phyloP scores from a whole-genome alignment of 2,113 vertebrate genomes.

The Bujurquina vittata region DNA sequence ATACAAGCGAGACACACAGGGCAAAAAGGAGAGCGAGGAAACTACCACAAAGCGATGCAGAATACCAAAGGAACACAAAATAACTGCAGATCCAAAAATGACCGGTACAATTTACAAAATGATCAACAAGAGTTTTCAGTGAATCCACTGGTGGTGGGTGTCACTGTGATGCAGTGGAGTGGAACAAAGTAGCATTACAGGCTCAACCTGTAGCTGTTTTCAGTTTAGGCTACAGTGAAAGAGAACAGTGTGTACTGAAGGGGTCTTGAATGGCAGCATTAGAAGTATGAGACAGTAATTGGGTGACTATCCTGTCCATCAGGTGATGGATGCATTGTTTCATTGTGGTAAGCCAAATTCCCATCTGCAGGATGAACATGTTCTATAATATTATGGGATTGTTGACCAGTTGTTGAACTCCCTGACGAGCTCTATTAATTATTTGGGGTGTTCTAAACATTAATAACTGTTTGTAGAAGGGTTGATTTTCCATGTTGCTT shows the following conservation, averaged over 20 bases:
- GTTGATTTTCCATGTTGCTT: background rate
- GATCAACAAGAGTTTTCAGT: background rate
- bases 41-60: background rate
- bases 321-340: background rate
- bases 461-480: slow-evolving; percentile 7
- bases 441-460: background rate
- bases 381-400: background rate
- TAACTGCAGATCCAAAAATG: background rate
- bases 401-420: slow-evolving; percentile 11
- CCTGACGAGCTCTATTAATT: background rate
- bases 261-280: background rate
- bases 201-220: background rate
- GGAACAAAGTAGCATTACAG: background rate
- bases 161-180: background rate
- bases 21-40: too few relatives aligned
- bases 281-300: background rate
- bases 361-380: background rate
- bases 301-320: background rate
- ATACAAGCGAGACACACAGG: too few relatives aligned
- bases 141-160: background rate
- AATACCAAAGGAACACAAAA: background rate
- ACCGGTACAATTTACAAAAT: background rate
- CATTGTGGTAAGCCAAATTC: background rate
- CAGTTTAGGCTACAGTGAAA: background rate
- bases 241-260: background rate